phyloP scores from a whole-genome alignment of 2,888 invertebrate species.

The Azorinus chamasolen region DNA sequence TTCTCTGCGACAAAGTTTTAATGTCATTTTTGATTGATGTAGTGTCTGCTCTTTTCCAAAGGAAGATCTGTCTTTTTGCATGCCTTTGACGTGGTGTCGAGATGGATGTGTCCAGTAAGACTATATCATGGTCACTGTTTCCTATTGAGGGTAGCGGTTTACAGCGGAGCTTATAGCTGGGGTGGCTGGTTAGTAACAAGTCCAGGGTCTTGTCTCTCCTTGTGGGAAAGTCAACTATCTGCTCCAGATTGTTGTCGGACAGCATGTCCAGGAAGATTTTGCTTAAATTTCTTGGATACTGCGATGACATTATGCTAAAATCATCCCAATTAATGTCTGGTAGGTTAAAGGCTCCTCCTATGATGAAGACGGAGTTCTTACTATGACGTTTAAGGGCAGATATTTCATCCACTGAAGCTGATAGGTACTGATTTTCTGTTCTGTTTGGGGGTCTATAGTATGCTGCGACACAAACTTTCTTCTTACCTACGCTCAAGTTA shows the following conservation, averaged over 20 bases:
- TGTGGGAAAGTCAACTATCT: neutral
- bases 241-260: neutral
- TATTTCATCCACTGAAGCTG: constrained; percentile 3
- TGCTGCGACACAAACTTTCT: constrained; percentile 18
- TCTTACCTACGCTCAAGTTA: neutral
- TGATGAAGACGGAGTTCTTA: constrained; percentile 5
- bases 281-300: neutral
- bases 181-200: constrained; percentile 45
- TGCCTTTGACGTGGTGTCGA: neutral
- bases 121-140: constrained; percentile 35
- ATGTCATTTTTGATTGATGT: constrained; percentile 9
- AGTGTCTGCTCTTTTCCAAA: constrained; percentile 21
- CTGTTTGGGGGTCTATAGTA: constrained; percentile 39
- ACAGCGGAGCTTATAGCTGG: constrained; percentile 33
- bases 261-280: constrained; percentile 1
- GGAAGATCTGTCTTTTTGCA: neutral
- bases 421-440: constrained; percentile 13
- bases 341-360: constrained; percentile 27
- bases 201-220: constrained; percentile 13
- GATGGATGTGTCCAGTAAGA: neutral
- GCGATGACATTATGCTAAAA: constrained; percentile 4
- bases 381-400: neutral
- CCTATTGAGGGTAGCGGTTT: constrained; percentile 43
- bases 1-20: no score
- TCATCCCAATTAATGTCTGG: constrained; percentile 37